phyloP scores from a whole-genome alignment of 1,140 invertebrate genomes.

The Scaptomyza graminum region DNA sequence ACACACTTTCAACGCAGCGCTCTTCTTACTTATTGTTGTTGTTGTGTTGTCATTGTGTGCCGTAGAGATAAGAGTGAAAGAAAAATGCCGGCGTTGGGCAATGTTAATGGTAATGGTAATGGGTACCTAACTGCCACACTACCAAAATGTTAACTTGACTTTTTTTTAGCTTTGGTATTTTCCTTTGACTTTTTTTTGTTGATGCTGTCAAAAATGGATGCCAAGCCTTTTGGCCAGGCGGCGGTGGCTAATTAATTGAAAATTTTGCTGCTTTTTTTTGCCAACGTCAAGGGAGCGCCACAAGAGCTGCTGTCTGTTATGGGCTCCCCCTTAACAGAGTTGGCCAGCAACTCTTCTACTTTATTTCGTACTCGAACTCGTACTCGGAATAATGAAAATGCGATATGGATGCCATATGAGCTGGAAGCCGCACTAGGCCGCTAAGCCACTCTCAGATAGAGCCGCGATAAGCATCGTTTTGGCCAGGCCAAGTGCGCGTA shows the following conservation, averaged over 20 bases:
- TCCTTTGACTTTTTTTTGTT: constrained; percentile 33
- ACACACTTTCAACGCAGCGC: neutral
- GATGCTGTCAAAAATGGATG: constrained; percentile 76
- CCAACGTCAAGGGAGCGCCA: constrained; percentile 67
- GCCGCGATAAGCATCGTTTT: constrained; percentile 64
- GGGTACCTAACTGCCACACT: constrained; percentile 52
- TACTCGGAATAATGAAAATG: constrained; percentile 40
- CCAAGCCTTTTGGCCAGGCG: constrained; percentile 61
- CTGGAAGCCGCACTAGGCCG: constrained; percentile 3
- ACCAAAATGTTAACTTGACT: constrained; percentile 74
- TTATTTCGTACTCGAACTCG: neutral
- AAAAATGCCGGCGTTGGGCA: constrained; percentile 30
- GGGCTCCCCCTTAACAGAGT: constrained; percentile 1
- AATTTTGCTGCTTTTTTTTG: constrained; percentile 45
- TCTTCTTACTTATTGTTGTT: constrained; percentile 30
- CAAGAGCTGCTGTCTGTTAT: neutral
- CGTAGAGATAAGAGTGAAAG: constrained; percentile 60
- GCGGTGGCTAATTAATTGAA: constrained; percentile 74
- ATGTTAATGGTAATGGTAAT: constrained; percentile 46
- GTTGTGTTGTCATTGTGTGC: constrained; percentile 63
- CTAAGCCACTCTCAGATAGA: constrained; percentile 32
- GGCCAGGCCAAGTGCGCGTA: constrained; percentile 68
- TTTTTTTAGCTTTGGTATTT: constrained; percentile 16
- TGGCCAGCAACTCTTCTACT: neutral
- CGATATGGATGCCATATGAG: constrained; percentile 24